phyloP scores from a whole-genome alignment of 2,888 invertebrate genomes.

The Cephus sareptanus region DNA sequence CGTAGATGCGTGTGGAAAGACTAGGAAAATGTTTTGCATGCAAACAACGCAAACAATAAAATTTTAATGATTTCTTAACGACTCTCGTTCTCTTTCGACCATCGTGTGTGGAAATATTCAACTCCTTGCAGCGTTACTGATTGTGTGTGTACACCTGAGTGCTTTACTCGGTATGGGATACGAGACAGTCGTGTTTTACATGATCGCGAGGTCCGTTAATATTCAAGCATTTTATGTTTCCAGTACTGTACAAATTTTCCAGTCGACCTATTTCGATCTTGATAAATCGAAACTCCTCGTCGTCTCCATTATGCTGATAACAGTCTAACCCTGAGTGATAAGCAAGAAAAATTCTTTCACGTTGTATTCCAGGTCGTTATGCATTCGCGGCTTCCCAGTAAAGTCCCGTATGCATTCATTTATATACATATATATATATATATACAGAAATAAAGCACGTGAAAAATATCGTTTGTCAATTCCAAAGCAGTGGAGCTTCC shows the following conservation, averaged over 20 bases:
- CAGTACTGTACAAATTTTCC: background rate
- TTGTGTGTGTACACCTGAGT: too few relatives aligned
- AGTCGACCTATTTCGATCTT: background rate
- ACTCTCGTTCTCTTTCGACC: background rate
- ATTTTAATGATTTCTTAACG: background rate
- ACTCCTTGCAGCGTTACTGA: background rate
- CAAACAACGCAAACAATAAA: background rate
- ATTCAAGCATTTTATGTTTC: background rate
- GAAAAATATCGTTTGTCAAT: background rate
- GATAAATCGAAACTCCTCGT: background rate
- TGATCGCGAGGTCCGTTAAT: background rate
- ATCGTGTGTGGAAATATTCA: background rate
- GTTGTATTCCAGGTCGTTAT: background rate
- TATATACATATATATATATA: background rate
- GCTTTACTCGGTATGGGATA: background rate
- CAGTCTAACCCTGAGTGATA: background rate
- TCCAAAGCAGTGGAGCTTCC: background rate
- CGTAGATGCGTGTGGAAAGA: background rate
- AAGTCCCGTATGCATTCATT: background rate
- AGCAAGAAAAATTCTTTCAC: background rate
- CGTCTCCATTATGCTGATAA: background rate
- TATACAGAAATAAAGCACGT: background rate
- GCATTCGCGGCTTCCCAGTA: background rate
- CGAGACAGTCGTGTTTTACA: background rate
- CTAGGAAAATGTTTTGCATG: background rate